Evolutionary conservation across 2,888 invertebrate species (phyloP).

Genomic region (Anoncus sp.): DNA sequence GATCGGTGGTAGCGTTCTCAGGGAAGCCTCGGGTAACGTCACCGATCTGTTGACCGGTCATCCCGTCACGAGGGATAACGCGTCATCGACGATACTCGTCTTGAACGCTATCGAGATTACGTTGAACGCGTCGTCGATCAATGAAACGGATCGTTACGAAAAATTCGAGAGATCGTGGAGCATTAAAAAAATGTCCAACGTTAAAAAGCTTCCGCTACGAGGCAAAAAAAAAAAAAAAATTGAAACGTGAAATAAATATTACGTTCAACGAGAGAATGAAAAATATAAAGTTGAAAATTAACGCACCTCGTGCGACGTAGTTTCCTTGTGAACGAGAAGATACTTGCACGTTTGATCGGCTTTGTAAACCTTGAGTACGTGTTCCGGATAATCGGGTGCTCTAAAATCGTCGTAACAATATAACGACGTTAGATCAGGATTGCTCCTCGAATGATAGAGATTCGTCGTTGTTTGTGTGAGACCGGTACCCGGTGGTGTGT

Average conservation of each 20-base stretch:
- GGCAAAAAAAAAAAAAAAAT: no score
- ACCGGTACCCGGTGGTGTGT: slow-evolving; percentile 81
- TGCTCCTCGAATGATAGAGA: slow-evolving; percentile 94
- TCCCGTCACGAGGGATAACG: not conserved
- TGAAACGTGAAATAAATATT: no score
- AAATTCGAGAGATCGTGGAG: slow-evolving; percentile 70
- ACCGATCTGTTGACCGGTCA: slow-evolving; percentile 83
- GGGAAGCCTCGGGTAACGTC: slow-evolving; percentile 92
- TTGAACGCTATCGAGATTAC: slow-evolving; percentile 43
- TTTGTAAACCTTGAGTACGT: slow-evolving; percentile 98
- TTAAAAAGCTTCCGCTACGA: no score
- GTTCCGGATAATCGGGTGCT: slow-evolving; percentile 95
- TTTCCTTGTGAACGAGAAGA: slow-evolving; percentile 97
- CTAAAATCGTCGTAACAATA: slow-evolving; percentile 91
- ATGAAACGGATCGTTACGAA: slow-evolving; percentile 59
- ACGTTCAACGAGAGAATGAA: no score
- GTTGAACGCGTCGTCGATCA: slow-evolving; percentile 54
- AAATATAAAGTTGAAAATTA: no score
- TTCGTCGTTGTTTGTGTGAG: slow-evolving; percentile 85
- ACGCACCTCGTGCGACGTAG: slow-evolving; percentile 91
- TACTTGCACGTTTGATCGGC: slow-evolving; percentile 99
- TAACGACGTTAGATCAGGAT: slow-evolving; percentile 93
- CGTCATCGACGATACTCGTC: slow-evolving; percentile 35
- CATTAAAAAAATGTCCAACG: no score
- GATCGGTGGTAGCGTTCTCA: slow-evolving; percentile 89